A percentile compares a stretch with the other conserved stretches of the same genome.
Conservation (phyloP, 1,140 invertebrate genomes). For the Dinoponera quadriceps region DNA sequence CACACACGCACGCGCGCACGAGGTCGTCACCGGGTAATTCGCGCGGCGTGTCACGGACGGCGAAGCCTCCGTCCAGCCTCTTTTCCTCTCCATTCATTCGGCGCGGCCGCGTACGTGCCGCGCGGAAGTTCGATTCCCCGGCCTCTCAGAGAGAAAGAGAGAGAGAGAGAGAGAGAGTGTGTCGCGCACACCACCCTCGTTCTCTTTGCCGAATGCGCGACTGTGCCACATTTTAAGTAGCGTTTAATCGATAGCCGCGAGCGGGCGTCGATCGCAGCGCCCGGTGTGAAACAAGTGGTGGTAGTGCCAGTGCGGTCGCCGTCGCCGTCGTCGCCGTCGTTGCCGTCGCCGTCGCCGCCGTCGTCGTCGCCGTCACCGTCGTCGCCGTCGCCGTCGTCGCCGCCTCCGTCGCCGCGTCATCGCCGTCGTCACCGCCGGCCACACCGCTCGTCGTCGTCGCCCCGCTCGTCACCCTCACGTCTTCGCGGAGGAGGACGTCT, state of each 20-base stretch:
- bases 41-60: no score
- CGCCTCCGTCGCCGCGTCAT: neutral
- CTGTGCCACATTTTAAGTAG: slow-evolving; percentile 43
- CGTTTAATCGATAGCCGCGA: slow-evolving; percentile 68
- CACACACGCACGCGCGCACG: no score
- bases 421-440: neutral
- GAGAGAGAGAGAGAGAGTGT: no score
- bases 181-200: neutral
- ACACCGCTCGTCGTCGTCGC: neutral
- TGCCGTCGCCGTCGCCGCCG: slow-evolving; percentile 16
- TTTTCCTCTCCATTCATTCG: no score
- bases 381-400: neutral
- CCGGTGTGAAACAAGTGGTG: slow-evolving; percentile 71
- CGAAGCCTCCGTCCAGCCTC: no score
- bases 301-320: slow-evolving; percentile 62
- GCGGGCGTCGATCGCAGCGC: slow-evolving; percentile 71
- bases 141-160: no score
- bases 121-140: no score
- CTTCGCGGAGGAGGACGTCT: neutral
- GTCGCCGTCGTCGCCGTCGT: slow-evolving; percentile 25
- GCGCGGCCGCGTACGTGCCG: no score
- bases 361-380: neutral
- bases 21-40: no score
- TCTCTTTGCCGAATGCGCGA: slow-evolving; percentile 10
- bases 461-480: neutral